A percentile compares a stretch with the other conserved stretches of the same genome.
These are phyloP conservation scores for Cairina moschata DNA, from an alignment of 2,113 vertebrate genomes.

Conservation along the genomic window DNA sequence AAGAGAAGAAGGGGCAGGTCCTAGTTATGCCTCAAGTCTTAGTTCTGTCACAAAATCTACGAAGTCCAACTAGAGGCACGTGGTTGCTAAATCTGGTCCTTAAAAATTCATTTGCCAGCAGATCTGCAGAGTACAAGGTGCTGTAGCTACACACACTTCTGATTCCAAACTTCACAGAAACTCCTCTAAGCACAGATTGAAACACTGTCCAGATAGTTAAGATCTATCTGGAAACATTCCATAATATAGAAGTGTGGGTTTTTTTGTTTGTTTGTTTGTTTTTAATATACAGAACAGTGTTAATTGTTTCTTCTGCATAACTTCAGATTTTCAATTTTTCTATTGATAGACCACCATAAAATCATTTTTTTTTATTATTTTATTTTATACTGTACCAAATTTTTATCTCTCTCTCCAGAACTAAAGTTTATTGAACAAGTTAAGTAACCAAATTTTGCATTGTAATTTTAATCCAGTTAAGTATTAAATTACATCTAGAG, in stretches of 20 bases:
- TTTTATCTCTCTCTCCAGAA: background rate
- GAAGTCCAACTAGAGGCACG: background rate
- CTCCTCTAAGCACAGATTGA: background rate
- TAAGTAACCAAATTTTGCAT: background rate
- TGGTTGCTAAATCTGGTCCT: background rate
- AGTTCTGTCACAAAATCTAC: background rate
- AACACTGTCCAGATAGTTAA: background rate
- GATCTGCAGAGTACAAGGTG: background rate
- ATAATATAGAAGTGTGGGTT: background rate
- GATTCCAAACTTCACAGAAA: background rate
- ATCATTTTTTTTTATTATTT: background rate
- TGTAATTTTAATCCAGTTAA: slow-evolving; percentile 51
- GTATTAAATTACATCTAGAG: slow-evolving; percentile 32
- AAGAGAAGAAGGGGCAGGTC: too few species aligned
- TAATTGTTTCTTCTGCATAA: background rate
- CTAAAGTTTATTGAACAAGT: background rate
- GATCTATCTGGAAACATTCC: background rate
- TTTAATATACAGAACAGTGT: background rate
- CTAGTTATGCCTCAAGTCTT: background rate
- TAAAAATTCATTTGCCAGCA: background rate
- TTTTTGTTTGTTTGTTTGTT: too few species aligned
- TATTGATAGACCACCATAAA: background rate
- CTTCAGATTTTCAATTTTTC: background rate
- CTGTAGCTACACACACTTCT: background rate
- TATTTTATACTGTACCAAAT: background rate